Base-by-base conservation (phyloP, 2,113 vertebrate species). In the Vimba vimba region DNA sequence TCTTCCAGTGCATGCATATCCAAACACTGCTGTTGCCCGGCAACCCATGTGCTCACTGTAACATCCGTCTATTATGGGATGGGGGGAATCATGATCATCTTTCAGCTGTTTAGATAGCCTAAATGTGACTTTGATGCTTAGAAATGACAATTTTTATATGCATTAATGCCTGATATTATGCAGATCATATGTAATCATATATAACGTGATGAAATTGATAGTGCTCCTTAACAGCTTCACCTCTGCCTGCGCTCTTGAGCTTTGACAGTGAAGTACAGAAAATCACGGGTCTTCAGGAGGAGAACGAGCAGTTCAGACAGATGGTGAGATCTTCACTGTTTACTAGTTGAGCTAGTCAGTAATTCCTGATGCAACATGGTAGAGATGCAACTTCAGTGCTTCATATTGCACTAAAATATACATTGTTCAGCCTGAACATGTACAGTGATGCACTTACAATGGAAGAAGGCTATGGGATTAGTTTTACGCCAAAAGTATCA, bases 1-100 rank as follows among this genome's bases (percentile, higher is more conserved):
- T 99, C 19, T 99, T 99, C 94, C 97, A 97, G 94, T 99, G 97
- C 87, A 97, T 99, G 97, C 98, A 99, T 99, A 99, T 99, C 97
- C 97, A 98, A 68, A 60, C 4, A 1, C 55, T 19, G 52, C 52
- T 21, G 52, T 55, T 21, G 52, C 52, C 19, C 2, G 52, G 52
- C 55, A 21, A 57, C 55, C 55, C 7, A 21, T 23, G 55, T 19
- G 2, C 6, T 21, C 52, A 57, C 55, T 57, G 55, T 7, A 57
- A 8, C 55, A 2, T 7, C 6, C 2, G 15, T 10, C 13, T 75
- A 25, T 25, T 75, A 75, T 75, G 71, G 23, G 39, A 75, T 75
- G 23, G 55, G 17, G 55, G 55, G 52, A 6, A 55, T 21, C 7
- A 57, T 57, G 4, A 57, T 57, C 0, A 2, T 23, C 19, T 19